Percentiles rank a stretch among this genome's conserved stretches.
Conservation (phyloP, 2,888 invertebrate genomes). For the Drosophila algonquin region DNA sequence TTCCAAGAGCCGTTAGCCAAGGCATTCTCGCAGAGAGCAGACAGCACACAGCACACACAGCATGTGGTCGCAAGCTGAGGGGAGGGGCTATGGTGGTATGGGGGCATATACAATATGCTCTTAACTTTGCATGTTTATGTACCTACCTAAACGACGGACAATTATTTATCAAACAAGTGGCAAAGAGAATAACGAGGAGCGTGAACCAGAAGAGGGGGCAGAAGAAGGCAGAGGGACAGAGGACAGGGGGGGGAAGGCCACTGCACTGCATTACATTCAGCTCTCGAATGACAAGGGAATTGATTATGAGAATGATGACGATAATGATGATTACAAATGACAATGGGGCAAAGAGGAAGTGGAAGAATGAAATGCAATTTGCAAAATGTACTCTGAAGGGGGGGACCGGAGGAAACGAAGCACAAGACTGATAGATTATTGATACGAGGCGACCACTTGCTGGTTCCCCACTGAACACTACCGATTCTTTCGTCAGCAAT, state of each 20-base stretch:
- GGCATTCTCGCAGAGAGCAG: constrained; percentile 9
- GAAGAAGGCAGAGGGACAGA: neutral
- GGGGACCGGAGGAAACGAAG: constrained; percentile 14
- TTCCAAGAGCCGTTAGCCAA: constrained; percentile 63
- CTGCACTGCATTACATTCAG: constrained; percentile 9
- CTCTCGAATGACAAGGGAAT: constrained; percentile 45
- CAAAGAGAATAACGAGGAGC: constrained; percentile 33
- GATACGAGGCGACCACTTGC: neutral
- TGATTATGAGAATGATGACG: constrained; percentile 60
- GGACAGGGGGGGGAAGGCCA: neutral
- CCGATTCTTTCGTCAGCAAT: too few relatives aligned
- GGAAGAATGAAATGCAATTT: constrained; percentile 28
- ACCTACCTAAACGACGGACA: constrained; percentile 61
- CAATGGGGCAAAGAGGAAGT: constrained; percentile 36
- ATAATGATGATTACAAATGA: constrained; percentile 43
- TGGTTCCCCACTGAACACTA: neutral
- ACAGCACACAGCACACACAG: constrained; percentile 48
- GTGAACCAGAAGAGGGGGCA: neutral
- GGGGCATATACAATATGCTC: constrained; percentile 43
- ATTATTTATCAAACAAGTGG: constrained; percentile 69
- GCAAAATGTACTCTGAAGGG: constrained; percentile 25
- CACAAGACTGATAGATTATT: constrained; percentile 2
- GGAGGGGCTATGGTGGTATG: neutral
- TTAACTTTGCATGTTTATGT: constrained; percentile 64
- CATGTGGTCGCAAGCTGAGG: constrained; percentile 63